These are phyloP conservation scores for Crematogaster levior DNA, from an alignment of 2,888 invertebrate species.

Conservation along the genomic window DNA sequence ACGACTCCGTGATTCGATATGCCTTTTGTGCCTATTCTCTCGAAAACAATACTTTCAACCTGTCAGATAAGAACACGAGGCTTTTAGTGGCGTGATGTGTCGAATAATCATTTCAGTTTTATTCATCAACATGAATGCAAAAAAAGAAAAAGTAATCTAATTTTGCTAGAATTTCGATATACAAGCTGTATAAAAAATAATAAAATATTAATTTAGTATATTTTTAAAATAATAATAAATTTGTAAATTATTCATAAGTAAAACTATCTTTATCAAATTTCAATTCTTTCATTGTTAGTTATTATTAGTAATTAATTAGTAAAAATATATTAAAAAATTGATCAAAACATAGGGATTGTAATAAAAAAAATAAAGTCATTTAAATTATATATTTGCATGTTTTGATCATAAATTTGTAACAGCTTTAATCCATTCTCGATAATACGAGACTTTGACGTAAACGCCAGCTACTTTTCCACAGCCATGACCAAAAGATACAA, in stretches of 20 bases:
- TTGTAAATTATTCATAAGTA: not conserved
- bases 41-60: conserved; percentile 57
- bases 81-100: conserved; percentile 3
- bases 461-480: conserved; percentile 74
- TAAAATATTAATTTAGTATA: not conserved
- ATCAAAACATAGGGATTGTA: not conserved
- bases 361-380: not conserved
- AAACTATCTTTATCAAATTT: not conserved
- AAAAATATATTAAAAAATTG: not conserved
- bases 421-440: conserved; percentile 71
- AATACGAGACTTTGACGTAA: conserved; percentile 70
- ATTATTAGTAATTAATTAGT: not conserved
- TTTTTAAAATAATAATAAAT: conserved; percentile 1
- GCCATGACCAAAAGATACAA: conserved; percentile 75
- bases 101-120: conserved; percentile 11
- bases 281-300: not conserved
- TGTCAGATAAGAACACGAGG: conserved; percentile 21
- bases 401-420: conserved; percentile 44
- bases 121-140: not conserved
- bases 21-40: conserved; percentile 62
- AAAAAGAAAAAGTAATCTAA: not conserved
- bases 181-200: no score
- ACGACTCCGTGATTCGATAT: conserved; percentile 71
- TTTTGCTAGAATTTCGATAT: no score
- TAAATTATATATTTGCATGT: not conserved